Percentiles rank a stretch among this genome's conserved stretches.
These are phyloP conservation scores for Morbakka virulenta DNA, from an alignment of 30 jellyfish, hydroid and myxozoan genomes.

Conservation along the genomic window DNA sequence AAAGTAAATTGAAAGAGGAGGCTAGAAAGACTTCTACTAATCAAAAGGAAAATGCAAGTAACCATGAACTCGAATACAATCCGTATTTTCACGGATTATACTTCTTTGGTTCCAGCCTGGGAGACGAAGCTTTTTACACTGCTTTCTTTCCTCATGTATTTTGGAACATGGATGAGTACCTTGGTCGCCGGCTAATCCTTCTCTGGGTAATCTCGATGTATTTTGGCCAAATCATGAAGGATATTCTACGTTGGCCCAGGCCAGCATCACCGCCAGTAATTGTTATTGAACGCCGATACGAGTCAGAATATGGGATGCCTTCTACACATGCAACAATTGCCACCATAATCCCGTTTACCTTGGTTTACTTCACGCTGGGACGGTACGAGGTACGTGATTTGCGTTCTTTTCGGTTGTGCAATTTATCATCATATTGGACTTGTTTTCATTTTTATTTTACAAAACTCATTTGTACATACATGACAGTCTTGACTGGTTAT, in stretches of 20 bases:
- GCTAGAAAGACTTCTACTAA: conserved; percentile 17
- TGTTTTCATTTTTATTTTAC: no score
- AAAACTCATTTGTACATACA: no score
- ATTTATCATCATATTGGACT: no score
- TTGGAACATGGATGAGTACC: conserved; percentile 94
- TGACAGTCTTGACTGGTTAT: no score
- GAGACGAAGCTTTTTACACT: conserved; percentile 82
- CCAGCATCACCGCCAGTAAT: conserved; percentile 93
- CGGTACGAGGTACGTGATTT: conserved; percentile 71
- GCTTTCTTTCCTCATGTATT: conserved; percentile 84
- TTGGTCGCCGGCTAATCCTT: conserved; percentile 71
- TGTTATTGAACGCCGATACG: conserved; percentile 74
- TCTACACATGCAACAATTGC: conserved; percentile 97
- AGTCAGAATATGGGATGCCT: conserved; percentile 96
- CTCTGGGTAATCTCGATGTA: conserved; percentile 95
- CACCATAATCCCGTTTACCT: conserved; percentile 75
- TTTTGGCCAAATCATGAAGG: conserved; percentile 91
- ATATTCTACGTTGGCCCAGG: conserved; percentile 92
- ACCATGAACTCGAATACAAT: conserved; percentile 67
- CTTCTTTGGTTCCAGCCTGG: conserved; percentile 88
- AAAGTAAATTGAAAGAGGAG: no score
- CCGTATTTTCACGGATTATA: conserved; percentile 73
- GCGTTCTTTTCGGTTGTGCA: background rate
- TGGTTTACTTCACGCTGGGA: conserved; percentile 87
- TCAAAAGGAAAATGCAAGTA: conserved; percentile 20